Evolutionary conservation across 1,140 invertebrate species (phyloP), one percentile per base, ranked within the genome.

Genomic region (Drosophila tsacasi): DNA sequence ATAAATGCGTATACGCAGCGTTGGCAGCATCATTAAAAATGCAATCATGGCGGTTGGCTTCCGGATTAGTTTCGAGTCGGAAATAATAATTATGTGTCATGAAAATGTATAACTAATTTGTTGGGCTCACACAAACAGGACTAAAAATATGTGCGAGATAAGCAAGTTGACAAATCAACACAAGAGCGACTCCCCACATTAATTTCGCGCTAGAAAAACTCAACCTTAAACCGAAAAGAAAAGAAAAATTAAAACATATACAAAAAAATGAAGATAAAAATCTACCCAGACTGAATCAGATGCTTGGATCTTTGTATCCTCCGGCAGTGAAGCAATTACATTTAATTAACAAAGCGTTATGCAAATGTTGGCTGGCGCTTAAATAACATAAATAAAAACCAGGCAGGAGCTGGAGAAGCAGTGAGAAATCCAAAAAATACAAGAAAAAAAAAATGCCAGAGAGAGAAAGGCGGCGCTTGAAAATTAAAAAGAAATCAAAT

Each of bases 331-430:
- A 81, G 77, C 79, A 81, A 81, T 81, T 81, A 81, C 66, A 81
- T 81, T 81, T 81, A 81, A 81, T 81, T 81, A 81, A 81, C 78
- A 81, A 69, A 69, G 79, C 61, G 61, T 68, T 76, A 81, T 81
- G 79, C 79, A 81, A 81, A 74, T 71, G 30, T 42, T 37, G 54
- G n/a, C 32, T 35, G 52, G 17, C 52, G 39, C n/a, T 35, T 69
- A 47, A 73, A 73, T 42, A 59, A 71, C 35, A 47, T 54, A 72
- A 72, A 72, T 23, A 39, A 25, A 21, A 23, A 17, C 19, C 44
- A 46, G 21, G 44, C 19, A 3, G 19, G 42, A 13, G 23, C 27
- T 3, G 42, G 42, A 44, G 23, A n/a, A 25, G 23, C 9, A 30
- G 23, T 25, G 12, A 46, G 46, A 25, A 50, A 69, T 42, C 64